Evolutionary conservation across 2,113 vertebrate species (phyloP), one percentile per base, ranked within the genome.

Genomic region (Labeo rohita): DNA sequence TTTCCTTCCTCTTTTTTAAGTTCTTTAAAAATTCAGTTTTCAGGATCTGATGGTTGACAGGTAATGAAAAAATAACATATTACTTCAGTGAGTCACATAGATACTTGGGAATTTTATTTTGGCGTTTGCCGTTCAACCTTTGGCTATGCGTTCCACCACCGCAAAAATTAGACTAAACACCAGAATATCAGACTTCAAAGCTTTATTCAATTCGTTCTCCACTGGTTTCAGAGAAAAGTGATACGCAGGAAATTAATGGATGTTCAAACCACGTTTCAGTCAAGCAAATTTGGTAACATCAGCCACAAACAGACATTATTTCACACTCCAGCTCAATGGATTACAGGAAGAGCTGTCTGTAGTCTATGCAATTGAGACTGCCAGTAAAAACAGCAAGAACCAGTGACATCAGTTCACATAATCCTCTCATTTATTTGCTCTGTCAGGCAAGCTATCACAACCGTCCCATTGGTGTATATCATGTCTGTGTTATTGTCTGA

Each of bases 311-410:
- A 89, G 68, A 84, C 63, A 74, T 66, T 91, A 66, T 91, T 86
- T 84, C 73, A 87, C 87, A 80, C 81, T 81, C 90, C 92, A 91
- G 85, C 65, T 89, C 49, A 43, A 63, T 81, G 83, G 84, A 86
- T 87, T 90, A 45, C 90, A 89, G 87, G 90, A 92, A 2, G 66
- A 86, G 28, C 88, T 86, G 0, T 85, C 85, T 18, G 84, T 86
- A 23, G 87, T 87, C 52, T 39, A 85, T 88, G 84, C 87, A 87
- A 88, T 86, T 83, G 87, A 91, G 86, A 86, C 52, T 82, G 92
- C 88, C 88, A 75, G 76, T 84, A 80, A 80, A 90, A 91, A 91
- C 87, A 88, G 75, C 56, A 84, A 89, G 89, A 91, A 90, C 91
- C 89, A 90, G 84, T 85, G 86, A 89, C 87, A 89, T 92, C 90